Percentiles rank a stretch among this genome's conserved stretches.
Evolutionary conservation across 2,113 vertebrate species (phyloP).

Genomic region (Vireo altiloquus): DNA sequence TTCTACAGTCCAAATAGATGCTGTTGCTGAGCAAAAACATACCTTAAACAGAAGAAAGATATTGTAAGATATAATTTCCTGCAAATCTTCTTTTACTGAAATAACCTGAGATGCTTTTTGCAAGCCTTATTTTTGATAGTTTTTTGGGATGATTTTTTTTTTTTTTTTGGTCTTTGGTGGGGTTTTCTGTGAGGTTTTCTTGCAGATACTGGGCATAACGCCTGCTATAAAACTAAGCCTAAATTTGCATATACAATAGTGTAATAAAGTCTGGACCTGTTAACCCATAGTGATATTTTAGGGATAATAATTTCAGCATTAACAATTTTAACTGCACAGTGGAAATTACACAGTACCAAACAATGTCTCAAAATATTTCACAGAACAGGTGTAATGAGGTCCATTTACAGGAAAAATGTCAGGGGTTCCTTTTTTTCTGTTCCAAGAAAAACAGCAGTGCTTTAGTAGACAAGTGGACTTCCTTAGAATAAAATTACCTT

Average conservation of each 20-base stretch:
- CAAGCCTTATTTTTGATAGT: conserved; percentile 3
- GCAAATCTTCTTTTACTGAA: conserved; percentile 12
- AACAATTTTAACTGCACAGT: conserved; percentile 9
- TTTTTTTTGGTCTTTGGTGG: not conserved
- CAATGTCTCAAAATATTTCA: not conserved
- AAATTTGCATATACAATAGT: conserved; percentile 7
- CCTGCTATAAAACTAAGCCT: not conserved
- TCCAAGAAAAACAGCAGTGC: not conserved
- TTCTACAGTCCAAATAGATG: not conserved
- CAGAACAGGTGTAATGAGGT: not conserved
- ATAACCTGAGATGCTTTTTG: conserved; percentile 5
- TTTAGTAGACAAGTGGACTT: not conserved
- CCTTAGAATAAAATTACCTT: not conserved
- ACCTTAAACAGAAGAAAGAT: not conserved
- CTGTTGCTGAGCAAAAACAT: conserved; percentile 18
- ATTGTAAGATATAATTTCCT: not conserved
- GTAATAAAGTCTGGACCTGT: not conserved
- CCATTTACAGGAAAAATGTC: not conserved
- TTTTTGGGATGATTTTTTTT: not conserved
- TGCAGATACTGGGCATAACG: not conserved
- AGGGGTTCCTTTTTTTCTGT: not conserved
- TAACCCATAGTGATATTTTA: not conserved
- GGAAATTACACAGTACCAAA: not conserved
- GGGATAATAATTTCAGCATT: conserved; percentile 47
- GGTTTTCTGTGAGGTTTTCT: not conserved